phyloP scores from a whole-genome alignment of 2,797 vertebrate genomes.

The Falco biarmicus region DNA sequence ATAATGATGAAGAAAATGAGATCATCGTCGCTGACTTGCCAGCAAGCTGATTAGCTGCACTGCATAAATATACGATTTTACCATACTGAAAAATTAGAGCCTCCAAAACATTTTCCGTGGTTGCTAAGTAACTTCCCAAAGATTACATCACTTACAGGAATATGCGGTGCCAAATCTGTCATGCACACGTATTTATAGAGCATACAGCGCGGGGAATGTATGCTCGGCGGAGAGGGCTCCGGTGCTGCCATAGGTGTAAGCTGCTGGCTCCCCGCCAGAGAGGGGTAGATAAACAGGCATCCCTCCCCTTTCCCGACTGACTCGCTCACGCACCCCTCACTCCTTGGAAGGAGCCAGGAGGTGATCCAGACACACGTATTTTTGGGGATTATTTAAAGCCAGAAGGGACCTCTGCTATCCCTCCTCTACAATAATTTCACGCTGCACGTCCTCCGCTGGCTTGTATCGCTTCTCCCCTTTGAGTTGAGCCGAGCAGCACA shows the following conservation, averaged over 20 bases:
- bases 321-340: fast-evolving
- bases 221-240: neutral
- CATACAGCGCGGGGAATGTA: neutral
- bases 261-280: neutral
- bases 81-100: conserved; percentile 63
- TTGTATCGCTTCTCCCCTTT: neutral
- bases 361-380: neutral
- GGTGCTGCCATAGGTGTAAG: neutral
- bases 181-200: conserved; percentile 63
- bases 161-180: conserved; percentile 45
- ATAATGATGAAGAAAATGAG: conserved; percentile 81
- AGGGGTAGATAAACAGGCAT: neutral
- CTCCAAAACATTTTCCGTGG: conserved; percentile 73
- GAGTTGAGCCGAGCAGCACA: fast-evolving
- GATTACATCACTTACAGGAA: conserved; percentile 75
- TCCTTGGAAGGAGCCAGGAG: neutral
- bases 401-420: neutral
- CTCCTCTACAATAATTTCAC: neutral
- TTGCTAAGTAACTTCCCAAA: conserved; percentile 79
- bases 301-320: neutral
- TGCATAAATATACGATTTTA: conserved; percentile 55
- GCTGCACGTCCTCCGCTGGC: neutral
- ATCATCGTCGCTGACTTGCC: conserved; percentile 70
- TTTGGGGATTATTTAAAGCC: neutral
- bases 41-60: conserved; percentile 70